Conservation (phyloP, 2,797 vertebrate species). For the Enteromius radiatus region DNA sequence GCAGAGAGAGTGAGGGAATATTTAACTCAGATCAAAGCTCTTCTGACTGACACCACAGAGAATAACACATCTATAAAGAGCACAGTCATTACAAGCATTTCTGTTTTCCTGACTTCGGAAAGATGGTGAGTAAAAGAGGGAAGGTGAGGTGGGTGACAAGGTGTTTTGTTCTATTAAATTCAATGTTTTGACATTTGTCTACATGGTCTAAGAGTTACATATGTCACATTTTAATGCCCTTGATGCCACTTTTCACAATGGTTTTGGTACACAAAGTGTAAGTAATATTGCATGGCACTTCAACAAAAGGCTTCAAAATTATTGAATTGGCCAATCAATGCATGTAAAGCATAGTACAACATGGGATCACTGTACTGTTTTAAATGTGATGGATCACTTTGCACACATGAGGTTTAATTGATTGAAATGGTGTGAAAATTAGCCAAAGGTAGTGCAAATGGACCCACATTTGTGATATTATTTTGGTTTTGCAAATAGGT, state of each 20-base stretch:
- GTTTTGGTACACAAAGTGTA: background rate
- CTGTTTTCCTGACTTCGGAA: background rate
- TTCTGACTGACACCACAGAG: background rate
- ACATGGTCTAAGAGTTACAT: background rate
- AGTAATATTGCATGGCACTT: background rate
- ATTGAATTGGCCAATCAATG: background rate
- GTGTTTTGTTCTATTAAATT: background rate
- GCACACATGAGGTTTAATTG: background rate
- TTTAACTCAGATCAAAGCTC: constrained; percentile 22
- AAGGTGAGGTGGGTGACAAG: background rate
- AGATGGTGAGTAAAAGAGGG: background rate
- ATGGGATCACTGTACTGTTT: background rate
- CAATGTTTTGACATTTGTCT: background rate
- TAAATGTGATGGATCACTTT: constrained; percentile 8
- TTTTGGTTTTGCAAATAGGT: background rate
- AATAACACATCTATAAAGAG: background rate
- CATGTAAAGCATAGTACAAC: background rate
- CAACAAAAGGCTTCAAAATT: background rate
- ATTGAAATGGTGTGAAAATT: background rate
- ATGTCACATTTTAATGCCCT: background rate
- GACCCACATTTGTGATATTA: background rate
- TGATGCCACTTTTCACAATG: background rate
- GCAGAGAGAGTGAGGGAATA: background rate
- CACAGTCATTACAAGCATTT: background rate
- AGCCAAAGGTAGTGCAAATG: background rate